Evolutionary conservation across 2,888 invertebrate genomes (phyloP).

Genomic region (Spicauda simplicius): DNA sequence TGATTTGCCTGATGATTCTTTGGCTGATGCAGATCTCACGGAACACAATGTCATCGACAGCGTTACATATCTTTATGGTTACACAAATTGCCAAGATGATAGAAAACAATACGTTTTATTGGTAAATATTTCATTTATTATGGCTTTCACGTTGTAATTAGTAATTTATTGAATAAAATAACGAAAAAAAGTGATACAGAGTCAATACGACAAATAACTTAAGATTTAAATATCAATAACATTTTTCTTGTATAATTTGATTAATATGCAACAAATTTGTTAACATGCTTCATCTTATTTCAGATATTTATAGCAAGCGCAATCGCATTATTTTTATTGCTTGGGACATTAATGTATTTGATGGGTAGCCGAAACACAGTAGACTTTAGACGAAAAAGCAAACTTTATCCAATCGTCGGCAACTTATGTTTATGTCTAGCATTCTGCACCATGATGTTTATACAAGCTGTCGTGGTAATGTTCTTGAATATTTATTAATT

Average conservation of each 20-base stretch:
- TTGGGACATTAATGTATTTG: slow-evolving; percentile 66
- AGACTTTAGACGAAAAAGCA: slow-evolving; percentile 74
- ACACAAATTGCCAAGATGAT: slow-evolving; percentile 78
- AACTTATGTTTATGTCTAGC: slow-evolving; percentile 86
- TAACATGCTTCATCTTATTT: neutral
- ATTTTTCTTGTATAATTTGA: too few relatives aligned
- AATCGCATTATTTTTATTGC: slow-evolving; percentile 61
- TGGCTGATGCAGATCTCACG: slow-evolving; percentile 87
- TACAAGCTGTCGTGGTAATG: slow-evolving; percentile 87
- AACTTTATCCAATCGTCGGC: slow-evolving; percentile 84
- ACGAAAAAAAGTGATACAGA: too few relatives aligned
- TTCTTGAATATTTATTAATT: neutral
- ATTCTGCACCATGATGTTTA: slow-evolving; percentile 86
- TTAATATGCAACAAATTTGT: too few relatives aligned
- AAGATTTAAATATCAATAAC: too few relatives aligned
- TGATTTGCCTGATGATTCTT: slow-evolving; percentile 86
- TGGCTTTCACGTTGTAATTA: too few relatives aligned
- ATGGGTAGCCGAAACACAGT: slow-evolving; percentile 71
- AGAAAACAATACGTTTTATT: slow-evolving; percentile 78
- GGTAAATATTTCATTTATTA: slow-evolving; percentile 54
- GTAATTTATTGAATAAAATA: too few relatives aligned
- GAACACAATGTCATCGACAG: slow-evolving; percentile 90
- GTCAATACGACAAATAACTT: too few relatives aligned
- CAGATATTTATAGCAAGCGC: slow-evolving; percentile 75
- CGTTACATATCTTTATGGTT: slow-evolving; percentile 89